Base-by-base conservation (phyloP, 2,888 invertebrate genomes). In the Dascillus cervinus region DNA sequence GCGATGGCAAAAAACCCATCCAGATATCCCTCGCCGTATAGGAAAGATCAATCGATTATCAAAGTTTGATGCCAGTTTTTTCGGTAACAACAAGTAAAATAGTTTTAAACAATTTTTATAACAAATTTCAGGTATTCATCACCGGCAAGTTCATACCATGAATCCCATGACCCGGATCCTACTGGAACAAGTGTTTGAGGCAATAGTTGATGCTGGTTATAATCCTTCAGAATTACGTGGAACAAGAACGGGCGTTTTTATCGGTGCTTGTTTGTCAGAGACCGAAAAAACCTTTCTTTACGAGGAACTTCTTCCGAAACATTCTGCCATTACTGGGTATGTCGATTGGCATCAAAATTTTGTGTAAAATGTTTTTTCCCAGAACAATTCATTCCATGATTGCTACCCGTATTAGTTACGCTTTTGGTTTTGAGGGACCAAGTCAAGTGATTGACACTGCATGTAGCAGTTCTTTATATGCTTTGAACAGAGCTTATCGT, bases 401-500 rank as follows among this genome's bases (percentile, higher is more conserved):
- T 56, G 84, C 92, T 8, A 90, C 92, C 64, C 75, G 92, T 30
- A 75, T 96, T 41, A 91, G 91, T 1, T 92, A 86, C 62, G 81
- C 81, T 66, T 73, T 95, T 38, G 91, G 91, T 13, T 71, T 89
- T n/a, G 82, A 81, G 48, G 92, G 94, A 1, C 92, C 94, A 0
- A 90, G 91, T 3, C 87, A 81, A 65, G 73, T 84, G 1, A 71
- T 90, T 5, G 95, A 96, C 64, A 90, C 94, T 0, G 95, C 95
- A 0, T 96, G 95, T 60, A 91, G 91, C n/a, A 94, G 94, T 32
- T 87, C 91, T 4, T 71, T 92, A 44, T 79, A 86, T 49, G 94
- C 92, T 0, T 46, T 95, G 33, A 88, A 94, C 51, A 81, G 82
- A 42, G 88, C 85, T n/a, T 85, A 82, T 59, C 71, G 73, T 26